Evolutionary conservation across 2,113 vertebrate genomes (phyloP).

Genomic region (Mormyrus lacerda): DNA sequence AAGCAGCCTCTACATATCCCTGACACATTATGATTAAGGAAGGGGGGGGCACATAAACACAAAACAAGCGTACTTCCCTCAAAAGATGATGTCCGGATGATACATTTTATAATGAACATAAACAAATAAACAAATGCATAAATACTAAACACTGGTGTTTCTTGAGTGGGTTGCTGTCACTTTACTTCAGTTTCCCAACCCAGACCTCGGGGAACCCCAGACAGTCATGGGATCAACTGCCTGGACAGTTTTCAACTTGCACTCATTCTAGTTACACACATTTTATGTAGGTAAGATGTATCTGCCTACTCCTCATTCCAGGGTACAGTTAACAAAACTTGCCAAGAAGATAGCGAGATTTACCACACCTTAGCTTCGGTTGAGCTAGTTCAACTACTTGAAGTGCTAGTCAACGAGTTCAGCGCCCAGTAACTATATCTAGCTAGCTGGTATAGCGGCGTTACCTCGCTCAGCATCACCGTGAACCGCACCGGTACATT

Average conservation of each 20-base stretch:
- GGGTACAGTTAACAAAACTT: not conserved
- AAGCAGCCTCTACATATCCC: not conserved
- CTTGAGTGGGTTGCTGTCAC: not conserved
- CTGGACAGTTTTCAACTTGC: not conserved
- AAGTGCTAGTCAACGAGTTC: not conserved
- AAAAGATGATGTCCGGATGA: not conserved
- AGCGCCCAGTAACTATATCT: not conserved
- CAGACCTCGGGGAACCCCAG: too few species aligned
- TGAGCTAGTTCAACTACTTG: not conserved
- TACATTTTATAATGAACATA: not conserved
- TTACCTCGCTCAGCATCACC: not conserved
- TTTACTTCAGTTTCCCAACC: not conserved
- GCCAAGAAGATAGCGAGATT: not conserved
- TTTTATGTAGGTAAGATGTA: not conserved
- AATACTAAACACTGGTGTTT: not conserved
- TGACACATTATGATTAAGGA: not conserved
- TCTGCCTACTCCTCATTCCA: not conserved
- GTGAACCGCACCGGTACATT: conserved; percentile 30
- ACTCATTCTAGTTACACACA: not conserved
- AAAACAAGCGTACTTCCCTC: not conserved
- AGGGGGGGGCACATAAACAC: not conserved
- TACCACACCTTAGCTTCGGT: not conserved
- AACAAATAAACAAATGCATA: not conserved
- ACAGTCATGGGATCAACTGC: not conserved
- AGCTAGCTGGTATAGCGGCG: not conserved